phyloP scores from a whole-genome alignment of 2,888 invertebrate species.

The Adelognathus sp. region DNA sequence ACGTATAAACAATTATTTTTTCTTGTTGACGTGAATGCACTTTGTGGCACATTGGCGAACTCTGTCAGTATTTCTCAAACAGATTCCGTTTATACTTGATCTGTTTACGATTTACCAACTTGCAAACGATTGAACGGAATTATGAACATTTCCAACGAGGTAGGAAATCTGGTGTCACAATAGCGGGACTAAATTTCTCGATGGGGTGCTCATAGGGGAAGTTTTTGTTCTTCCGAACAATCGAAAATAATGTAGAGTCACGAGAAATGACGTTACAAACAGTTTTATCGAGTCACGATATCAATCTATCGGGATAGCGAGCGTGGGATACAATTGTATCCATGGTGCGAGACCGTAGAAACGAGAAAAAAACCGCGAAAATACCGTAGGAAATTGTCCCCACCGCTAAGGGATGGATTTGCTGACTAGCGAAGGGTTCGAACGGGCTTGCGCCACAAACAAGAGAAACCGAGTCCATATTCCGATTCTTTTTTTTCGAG shows the following conservation, averaged over 20 bases:
- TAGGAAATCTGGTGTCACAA: neutral
- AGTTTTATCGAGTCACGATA: constrained; percentile 53
- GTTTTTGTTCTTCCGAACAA: neutral
- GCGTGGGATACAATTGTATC: constrained; percentile 46
- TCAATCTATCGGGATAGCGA: constrained; percentile 46
- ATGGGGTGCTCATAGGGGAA: neutral
- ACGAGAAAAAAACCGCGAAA: constrained; percentile 61
- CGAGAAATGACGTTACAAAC: constrained; percentile 25
- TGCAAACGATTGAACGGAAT: neutral
- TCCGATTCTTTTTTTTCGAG: neutral
- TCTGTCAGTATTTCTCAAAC: neutral
- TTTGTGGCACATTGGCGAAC: neutral
- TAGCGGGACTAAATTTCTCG: neutral
- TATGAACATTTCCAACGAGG: neutral
- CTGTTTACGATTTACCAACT: neutral
- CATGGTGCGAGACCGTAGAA: constrained; percentile 31
- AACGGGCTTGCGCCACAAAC: neutral
- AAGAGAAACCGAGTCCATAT: neutral
- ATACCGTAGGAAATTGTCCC: constrained; percentile 37
- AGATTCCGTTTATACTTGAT: constrained; percentile 19
- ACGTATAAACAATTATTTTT: neutral
- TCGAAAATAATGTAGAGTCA: neutral
- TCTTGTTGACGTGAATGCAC: neutral
- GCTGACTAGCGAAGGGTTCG: constrained; percentile 24
- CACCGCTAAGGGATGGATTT: neutral